phyloP scores from a whole-genome alignment of 1,140 invertebrate genomes.

The Drosophila sproati region DNA sequence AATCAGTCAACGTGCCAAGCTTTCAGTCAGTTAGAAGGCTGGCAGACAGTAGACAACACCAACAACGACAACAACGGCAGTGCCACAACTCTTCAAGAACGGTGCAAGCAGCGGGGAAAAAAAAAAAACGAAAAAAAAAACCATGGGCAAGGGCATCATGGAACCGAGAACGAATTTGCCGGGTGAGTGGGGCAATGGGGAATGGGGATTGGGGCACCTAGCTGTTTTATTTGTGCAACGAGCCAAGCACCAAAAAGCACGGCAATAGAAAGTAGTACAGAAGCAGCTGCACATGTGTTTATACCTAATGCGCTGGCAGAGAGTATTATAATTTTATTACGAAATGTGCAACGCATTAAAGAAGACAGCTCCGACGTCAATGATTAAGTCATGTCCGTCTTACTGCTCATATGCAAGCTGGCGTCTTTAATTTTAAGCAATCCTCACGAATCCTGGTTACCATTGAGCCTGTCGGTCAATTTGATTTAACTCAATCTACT shows the following conservation, averaged over 20 bases:
- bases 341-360: background rate
- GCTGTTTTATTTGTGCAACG: conserved; percentile 36
- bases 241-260: conserved; percentile 42
- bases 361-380: too few relatives aligned
- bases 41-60: conserved; percentile 58
- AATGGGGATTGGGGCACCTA: background rate
- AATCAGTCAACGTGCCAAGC: conserved; percentile 80
- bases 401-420: too few relatives aligned
- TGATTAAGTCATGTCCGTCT: too few relatives aligned
- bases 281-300: conserved; percentile 18
- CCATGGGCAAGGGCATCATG: conserved; percentile 23
- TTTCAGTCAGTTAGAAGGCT: conserved; percentile 76
- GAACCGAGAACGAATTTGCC: background rate
- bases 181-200: background rate
- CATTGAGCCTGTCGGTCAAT: too few relatives aligned
- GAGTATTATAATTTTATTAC: background rate
- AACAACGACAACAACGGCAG: conserved; percentile 7
- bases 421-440: too few relatives aligned
- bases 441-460: too few relatives aligned
- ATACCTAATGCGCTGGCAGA: background rate
- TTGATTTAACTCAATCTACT: too few relatives aligned
- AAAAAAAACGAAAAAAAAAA: background rate
- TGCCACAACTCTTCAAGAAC: background rate
- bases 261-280: conserved; percentile 48
- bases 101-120: conserved; percentile 14